A percentile compares a stretch with the other conserved stretches of the same genome.
Evolutionary conservation across 2,797 vertebrate genomes (phyloP).

Genomic region (Orestias chungarensis): DNA sequence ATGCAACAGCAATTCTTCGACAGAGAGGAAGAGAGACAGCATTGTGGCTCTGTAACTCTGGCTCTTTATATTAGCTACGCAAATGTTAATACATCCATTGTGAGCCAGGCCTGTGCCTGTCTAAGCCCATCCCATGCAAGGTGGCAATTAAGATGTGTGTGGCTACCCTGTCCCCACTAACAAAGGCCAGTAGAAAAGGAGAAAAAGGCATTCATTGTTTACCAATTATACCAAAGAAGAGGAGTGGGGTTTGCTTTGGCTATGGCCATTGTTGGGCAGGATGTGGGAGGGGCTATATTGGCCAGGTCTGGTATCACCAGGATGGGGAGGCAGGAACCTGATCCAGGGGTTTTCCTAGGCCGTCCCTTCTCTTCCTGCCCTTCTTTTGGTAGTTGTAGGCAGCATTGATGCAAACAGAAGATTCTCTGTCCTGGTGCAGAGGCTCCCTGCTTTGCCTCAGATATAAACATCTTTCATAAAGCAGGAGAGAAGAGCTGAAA

Average conservation of each 20-base stretch:
- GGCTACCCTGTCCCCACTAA: slow-evolving; percentile 36
- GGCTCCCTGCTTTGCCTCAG: slow-evolving; percentile 22
- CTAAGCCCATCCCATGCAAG: slow-evolving; percentile 53
- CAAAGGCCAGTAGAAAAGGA: slow-evolving; percentile 32
- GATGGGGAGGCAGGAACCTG: slow-evolving; percentile 60
- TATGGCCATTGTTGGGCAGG: slow-evolving; percentile 67
- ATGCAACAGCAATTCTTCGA: slow-evolving; percentile 56
- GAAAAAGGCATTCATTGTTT: slow-evolving; percentile 73
- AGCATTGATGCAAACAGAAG: slow-evolving; percentile 65
- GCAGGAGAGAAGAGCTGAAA: background rate
- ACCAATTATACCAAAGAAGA: slow-evolving; percentile 61
- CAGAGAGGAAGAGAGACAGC: slow-evolving; percentile 47
- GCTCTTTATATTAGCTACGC: slow-evolving; percentile 54
- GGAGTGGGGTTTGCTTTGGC: slow-evolving; percentile 40
- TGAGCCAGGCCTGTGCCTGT: slow-evolving; percentile 45
- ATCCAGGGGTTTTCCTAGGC: slow-evolving; percentile 59
- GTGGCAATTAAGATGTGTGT: slow-evolving; percentile 67
- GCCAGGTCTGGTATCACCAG: slow-evolving; percentile 72
- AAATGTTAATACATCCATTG: slow-evolving; percentile 67
- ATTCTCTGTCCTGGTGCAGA: slow-evolving; percentile 62
- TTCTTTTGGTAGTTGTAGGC: slow-evolving; percentile 19
- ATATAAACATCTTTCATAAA: slow-evolving; percentile 22
- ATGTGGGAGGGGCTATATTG: slow-evolving; percentile 61
- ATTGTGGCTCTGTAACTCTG: slow-evolving; percentile 62
- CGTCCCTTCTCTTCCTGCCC: slow-evolving; percentile 20